These are phyloP conservation scores for Drosophila paulistorum DNA, from an alignment of 1,140 invertebrate species.

Conservation along the genomic window DNA sequence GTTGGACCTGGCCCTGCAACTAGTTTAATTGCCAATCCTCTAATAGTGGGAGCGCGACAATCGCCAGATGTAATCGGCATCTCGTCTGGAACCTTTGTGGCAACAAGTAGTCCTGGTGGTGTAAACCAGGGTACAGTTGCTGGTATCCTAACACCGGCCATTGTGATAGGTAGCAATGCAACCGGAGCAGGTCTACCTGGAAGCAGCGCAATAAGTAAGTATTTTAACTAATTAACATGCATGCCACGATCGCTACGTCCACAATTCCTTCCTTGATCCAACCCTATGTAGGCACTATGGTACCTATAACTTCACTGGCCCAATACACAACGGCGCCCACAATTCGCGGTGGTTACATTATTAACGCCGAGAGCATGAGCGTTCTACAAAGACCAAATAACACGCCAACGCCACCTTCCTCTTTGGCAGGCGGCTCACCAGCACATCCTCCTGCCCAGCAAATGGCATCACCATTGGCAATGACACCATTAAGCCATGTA, in stretches of 20 bases:
- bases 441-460: conserved; percentile 49
- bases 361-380: conserved; percentile 61
- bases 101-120: conserved; percentile 41
- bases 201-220: conserved; percentile 72
- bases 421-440: conserved; percentile 52
- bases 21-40: conserved; percentile 56
- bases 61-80: conserved; percentile 78
- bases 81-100: conserved; percentile 50
- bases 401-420: conserved; percentile 59
- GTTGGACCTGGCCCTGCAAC: conserved; percentile 15
- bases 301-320: conserved; percentile 67
- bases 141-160: conserved; percentile 67
- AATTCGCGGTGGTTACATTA: conserved; percentile 67
- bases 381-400: conserved; percentile 63
- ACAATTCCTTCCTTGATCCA: conserved; percentile 2
- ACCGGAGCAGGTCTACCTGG: conserved; percentile 41
- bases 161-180: conserved; percentile 62
- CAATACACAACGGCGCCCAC: conserved; percentile 77
- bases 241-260: background rate
- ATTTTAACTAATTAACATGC: background rate
- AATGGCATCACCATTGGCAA: conserved; percentile 40
- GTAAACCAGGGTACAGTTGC: conserved; percentile 35
- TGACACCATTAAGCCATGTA: conserved; percentile 44
- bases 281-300: conserved; percentile 56
- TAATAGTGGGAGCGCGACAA: conserved; percentile 61